Conservation (phyloP, 2,888 invertebrate genomes). For the Phytoseiulus persimilis region DNA sequence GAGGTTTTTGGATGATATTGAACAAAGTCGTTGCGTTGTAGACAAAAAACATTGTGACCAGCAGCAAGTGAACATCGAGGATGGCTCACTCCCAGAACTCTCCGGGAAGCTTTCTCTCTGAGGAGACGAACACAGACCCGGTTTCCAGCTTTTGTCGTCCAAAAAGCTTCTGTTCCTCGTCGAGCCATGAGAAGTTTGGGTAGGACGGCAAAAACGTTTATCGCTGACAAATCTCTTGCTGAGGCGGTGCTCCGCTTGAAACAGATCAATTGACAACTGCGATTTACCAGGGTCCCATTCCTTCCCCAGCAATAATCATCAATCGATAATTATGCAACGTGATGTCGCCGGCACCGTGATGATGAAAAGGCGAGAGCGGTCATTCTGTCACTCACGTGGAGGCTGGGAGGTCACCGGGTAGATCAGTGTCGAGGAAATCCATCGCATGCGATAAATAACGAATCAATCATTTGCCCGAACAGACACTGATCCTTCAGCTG, state of each 20-base stretch:
- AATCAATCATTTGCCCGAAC: too few relatives aligned
- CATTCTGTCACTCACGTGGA: too few relatives aligned
- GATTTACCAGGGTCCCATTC: too few relatives aligned
- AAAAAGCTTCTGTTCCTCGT: neutral
- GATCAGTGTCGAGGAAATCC: too few relatives aligned
- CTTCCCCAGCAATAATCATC: too few relatives aligned
- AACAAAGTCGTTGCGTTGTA: neutral
- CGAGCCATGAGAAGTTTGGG: neutral
- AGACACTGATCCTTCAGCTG: too few relatives aligned
- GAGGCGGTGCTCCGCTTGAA: neutral
- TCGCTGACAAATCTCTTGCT: neutral
- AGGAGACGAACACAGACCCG: neutral
- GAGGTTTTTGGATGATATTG: neutral
- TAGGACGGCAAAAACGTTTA: neutral
- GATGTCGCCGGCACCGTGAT: too few relatives aligned
- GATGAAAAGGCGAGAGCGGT: too few relatives aligned
- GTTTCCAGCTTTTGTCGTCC: neutral
- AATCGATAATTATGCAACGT: too few relatives aligned
- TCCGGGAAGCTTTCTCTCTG: neutral
- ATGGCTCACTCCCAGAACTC: neutral
- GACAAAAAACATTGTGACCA: neutral
- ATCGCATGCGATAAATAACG: too few relatives aligned
- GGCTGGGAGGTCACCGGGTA: too few relatives aligned
- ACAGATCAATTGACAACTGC: neutral
- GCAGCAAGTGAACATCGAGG: neutral